These are phyloP conservation scores for Pachyramphus minor DNA, from an alignment of 2,113 vertebrate species.

Conservation along the genomic window DNA sequence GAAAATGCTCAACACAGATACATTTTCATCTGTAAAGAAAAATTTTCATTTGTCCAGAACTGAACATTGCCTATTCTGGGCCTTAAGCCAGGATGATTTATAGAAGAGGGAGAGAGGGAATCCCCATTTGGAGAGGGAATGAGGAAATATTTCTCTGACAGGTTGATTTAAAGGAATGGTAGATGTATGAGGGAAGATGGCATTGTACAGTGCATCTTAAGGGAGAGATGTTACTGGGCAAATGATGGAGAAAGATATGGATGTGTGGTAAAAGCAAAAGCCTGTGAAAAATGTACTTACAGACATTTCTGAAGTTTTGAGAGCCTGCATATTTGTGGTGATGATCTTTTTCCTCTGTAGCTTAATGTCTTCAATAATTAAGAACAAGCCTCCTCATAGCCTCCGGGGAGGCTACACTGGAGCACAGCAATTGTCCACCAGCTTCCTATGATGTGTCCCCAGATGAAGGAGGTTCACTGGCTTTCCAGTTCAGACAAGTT, in stretches of 20 bases:
- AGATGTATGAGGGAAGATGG: not conserved
- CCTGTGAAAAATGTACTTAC: not conserved
- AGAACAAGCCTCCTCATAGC: not conserved
- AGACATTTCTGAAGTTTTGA: not conserved
- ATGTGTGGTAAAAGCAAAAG: not conserved
- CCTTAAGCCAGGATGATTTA: not conserved
- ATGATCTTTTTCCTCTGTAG: not conserved
- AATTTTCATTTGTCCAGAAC: not conserved
- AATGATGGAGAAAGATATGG: not conserved
- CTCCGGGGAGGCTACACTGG: not conserved
- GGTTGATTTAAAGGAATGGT: constrained; percentile 27
- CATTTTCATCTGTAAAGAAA: not conserved
- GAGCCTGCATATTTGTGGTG: not conserved
- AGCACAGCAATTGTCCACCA: not conserved
- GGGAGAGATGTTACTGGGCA: not conserved
- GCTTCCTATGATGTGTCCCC: not conserved
- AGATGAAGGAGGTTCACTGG: not conserved
- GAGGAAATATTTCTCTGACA: not conserved
- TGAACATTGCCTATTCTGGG: not conserved
- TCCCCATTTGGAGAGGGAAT: not conserved
- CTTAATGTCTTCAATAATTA: not conserved
- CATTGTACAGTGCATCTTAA: not conserved
- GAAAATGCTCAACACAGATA: not conserved
- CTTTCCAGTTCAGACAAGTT: not conserved
- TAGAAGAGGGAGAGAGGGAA: not conserved